These are phyloP conservation scores for Hydra vulgaris DNA, from an alignment of 30 jellyfish, hydroid and myxozoan genomes.

Conservation along the genomic window DNA sequence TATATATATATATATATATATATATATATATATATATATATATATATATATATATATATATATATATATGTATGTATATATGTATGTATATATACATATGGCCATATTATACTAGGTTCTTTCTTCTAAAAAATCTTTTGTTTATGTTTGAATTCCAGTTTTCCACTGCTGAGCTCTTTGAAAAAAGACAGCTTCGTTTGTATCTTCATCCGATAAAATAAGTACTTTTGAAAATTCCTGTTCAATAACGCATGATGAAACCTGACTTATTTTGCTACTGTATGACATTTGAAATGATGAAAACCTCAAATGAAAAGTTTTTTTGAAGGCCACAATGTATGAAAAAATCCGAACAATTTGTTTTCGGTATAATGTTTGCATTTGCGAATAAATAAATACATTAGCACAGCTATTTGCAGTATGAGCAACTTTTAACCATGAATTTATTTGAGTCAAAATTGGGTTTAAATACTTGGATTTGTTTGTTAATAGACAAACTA, in stretches of 20 bases:
- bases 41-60: too few species aligned
- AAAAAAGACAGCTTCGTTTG: background rate
- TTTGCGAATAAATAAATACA: slow-evolving; percentile 72
- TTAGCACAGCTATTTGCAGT: slow-evolving; percentile 83
- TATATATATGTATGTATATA: too few species aligned
- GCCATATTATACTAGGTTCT: too few species aligned
- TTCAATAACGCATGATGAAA: background rate
- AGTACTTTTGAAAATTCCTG: background rate
- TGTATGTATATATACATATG: too few species aligned
- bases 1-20: too few species aligned
- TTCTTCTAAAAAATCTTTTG: too few species aligned
- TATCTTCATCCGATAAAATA: background rate
- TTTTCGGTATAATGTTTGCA: slow-evolving; percentile 46
- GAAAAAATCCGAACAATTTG: background rate
- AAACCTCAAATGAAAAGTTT: background rate
- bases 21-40: too few species aligned
- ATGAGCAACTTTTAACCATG: slow-evolving; percentile 69
- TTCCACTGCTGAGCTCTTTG: background rate
- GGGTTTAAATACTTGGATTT: slow-evolving; percentile 27
- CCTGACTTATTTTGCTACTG: background rate
- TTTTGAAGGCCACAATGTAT: background rate
- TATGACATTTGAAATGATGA: background rate
- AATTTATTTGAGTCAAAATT: slow-evolving; percentile 22
- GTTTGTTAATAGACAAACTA: slow-evolving; percentile 38
- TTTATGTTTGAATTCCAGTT: too few species aligned